These are phyloP conservation scores for Hiodon alosoides DNA, from an alignment of 2,113 vertebrate genomes.

Conservation along the genomic window DNA sequence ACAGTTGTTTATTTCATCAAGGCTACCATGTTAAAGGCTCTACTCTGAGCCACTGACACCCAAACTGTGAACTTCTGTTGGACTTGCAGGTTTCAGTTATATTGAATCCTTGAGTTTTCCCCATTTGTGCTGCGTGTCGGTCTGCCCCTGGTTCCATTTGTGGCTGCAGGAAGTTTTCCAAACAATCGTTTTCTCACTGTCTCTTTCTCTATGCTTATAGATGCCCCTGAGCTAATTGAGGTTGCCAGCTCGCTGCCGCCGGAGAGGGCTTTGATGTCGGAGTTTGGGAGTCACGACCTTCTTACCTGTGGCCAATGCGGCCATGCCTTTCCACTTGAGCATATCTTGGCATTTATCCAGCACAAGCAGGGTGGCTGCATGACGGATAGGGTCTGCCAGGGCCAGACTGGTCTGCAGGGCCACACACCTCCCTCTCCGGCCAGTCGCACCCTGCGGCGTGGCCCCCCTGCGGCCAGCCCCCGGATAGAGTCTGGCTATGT, in stretches of 20 bases:
- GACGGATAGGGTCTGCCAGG: constrained; percentile 7
- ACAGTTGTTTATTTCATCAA: background rate
- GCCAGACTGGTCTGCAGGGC: constrained; percentile 12
- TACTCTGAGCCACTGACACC: background rate
- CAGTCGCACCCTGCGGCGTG: constrained; percentile 30
- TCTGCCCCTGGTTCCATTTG: background rate
- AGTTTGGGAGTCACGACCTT: constrained; percentile 50
- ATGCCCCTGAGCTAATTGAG: constrained; percentile 37
- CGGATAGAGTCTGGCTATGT: constrained; percentile 51
- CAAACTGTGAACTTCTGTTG: background rate
- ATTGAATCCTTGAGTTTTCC: background rate
- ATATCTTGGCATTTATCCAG: constrained; percentile 70
- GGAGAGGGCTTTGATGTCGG: constrained; percentile 25
- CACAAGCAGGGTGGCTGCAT: constrained; percentile 68
- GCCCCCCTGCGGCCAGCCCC: background rate
- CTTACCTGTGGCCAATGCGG: constrained; percentile 70
- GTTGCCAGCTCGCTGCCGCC: constrained; percentile 18
- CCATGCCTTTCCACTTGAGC: constrained; percentile 65
- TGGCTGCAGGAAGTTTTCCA: background rate
- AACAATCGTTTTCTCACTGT: background rate
- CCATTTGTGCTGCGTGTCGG: background rate
- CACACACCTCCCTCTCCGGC: constrained; percentile 61
- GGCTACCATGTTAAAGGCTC: background rate
- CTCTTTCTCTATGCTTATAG: constrained; percentile 36
- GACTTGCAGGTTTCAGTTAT: background rate